Conservation (phyloP, 2,888 invertebrate genomes). For the Crematogaster levior region DNA sequence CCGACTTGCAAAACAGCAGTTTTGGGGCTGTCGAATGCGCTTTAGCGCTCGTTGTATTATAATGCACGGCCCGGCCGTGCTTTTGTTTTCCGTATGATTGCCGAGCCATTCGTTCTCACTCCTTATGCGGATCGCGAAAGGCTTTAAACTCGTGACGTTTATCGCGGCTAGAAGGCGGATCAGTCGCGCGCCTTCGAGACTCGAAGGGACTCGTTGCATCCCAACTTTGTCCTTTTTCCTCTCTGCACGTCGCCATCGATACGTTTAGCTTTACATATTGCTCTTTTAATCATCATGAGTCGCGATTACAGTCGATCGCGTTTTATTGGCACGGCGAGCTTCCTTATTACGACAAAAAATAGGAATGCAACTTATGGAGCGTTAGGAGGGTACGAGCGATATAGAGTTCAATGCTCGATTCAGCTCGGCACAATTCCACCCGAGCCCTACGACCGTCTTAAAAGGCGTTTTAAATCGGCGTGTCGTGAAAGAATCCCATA, state of each 20-base stretch:
- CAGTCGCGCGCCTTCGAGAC: constrained; percentile 8
- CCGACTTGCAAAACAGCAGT: constrained; percentile 70
- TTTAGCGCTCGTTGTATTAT: constrained; percentile 76
- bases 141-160: constrained; percentile 33
- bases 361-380: constrained; percentile 71
- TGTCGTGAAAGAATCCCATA: constrained; percentile 84
- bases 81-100: constrained; percentile 83
- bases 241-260: background rate
- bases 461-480: constrained; percentile 83
- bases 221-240: background rate
- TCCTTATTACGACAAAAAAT: constrained; percentile 71
- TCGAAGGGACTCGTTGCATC: background rate
- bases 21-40: constrained; percentile 69
- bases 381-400: constrained; percentile 58
- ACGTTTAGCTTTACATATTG: constrained; percentile 49
- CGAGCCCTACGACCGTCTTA: constrained; percentile 72
- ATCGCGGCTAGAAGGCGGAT: constrained; percentile 15
- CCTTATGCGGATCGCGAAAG: constrained; percentile 61
- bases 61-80: constrained; percentile 78
- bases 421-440: constrained; percentile 74
- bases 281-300: constrained; percentile 61
- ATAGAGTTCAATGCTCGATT: constrained; percentile 71
- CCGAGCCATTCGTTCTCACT: constrained; percentile 63
- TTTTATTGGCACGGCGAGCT: constrained; percentile 54
- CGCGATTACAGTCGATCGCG: constrained; percentile 60